Evolutionary conservation across 2,888 invertebrate genomes (phyloP).

Genomic region (Drosophila acutilabella): DNA sequence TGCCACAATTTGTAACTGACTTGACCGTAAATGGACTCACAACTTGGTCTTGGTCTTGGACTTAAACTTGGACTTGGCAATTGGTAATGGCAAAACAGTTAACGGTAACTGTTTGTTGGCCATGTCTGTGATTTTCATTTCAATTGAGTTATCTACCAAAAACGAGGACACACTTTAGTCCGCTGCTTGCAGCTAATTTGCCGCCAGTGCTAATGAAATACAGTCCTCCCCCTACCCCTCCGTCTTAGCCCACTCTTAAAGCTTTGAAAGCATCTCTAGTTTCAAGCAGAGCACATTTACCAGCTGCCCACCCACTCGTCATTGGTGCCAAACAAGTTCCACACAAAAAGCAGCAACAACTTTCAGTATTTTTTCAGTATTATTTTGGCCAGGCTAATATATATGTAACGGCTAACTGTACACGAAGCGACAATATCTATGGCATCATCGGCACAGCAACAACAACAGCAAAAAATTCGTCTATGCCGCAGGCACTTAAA

Average conservation of each 20-base stretch:
- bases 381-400: conserved; percentile 71
- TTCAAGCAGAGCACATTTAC: conserved; percentile 30
- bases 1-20: conserved; percentile 64
- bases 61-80: conserved; percentile 28
- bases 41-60: conserved; percentile 35
- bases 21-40: conserved; percentile 56
- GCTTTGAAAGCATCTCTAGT: conserved; percentile 20
- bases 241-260: too few relatives aligned
- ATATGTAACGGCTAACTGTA: conserved; percentile 79
- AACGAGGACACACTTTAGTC: conserved; percentile 50
- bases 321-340: conserved; percentile 58
- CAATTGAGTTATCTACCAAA: conserved; percentile 75
- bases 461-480: conserved; percentile 23
- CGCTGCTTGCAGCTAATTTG: conserved; percentile 62
- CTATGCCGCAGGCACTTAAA: conserved; percentile 39
- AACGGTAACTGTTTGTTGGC: conserved; percentile 52
- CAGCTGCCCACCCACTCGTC: conserved; percentile 73
- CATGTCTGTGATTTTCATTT: conserved; percentile 72
- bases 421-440: conserved; percentile 79
- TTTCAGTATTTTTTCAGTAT: neutral
- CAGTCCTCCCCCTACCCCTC: conserved; percentile 2
- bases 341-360: conserved; percentile 5
- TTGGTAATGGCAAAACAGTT: conserved; percentile 30
- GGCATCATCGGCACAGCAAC: conserved; percentile 53
- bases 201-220: conserved; percentile 71